Percentiles rank a stretch among this genome's conserved stretches.
These are phyloP conservation scores for Lycocerus yunnanus DNA, from an alignment of 2,888 invertebrate genomes.

Conservation along the genomic window DNA sequence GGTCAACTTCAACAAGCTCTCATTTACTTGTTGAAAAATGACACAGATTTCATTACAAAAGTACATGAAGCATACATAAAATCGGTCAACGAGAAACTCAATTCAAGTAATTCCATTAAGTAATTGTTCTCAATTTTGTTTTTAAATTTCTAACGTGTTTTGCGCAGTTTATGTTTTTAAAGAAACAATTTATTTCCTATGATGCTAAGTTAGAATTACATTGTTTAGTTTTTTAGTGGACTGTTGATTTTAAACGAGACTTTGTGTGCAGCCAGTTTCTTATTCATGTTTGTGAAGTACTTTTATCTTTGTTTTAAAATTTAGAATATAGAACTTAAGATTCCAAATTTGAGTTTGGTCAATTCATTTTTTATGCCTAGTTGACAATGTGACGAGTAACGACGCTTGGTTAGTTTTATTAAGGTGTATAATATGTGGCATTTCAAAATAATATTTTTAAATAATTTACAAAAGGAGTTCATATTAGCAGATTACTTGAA, in stretches of 20 bases:
- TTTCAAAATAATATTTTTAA: neutral
- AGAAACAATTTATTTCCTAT: neutral
- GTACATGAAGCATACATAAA: constrained; percentile 92
- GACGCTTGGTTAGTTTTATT: neutral
- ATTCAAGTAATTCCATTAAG: constrained; percentile 17
- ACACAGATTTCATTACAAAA: constrained; percentile 85
- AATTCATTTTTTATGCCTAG: neutral
- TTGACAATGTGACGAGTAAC: neutral
- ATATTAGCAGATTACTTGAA: neutral
- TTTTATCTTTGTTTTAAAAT: neutral
- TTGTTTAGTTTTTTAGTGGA: neutral
- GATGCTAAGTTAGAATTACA: neutral
- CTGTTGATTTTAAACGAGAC: neutral
- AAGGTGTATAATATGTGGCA: neutral
- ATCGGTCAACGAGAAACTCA: constrained; percentile 69
- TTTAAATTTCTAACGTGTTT: neutral
- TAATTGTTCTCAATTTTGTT: constrained; percentile 5
- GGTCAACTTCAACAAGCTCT: constrained; percentile 90
- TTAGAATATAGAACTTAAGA: neutral
- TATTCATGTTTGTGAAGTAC: neutral
- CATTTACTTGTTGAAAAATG: constrained; percentile 83
- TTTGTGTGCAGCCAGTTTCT: neutral
- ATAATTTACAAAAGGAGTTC: neutral
- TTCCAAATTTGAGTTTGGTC: neutral
- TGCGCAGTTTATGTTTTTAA: neutral